phyloP scores from a whole-genome alignment of 2,113 vertebrate genomes.

The Silurus meridionalis region DNA sequence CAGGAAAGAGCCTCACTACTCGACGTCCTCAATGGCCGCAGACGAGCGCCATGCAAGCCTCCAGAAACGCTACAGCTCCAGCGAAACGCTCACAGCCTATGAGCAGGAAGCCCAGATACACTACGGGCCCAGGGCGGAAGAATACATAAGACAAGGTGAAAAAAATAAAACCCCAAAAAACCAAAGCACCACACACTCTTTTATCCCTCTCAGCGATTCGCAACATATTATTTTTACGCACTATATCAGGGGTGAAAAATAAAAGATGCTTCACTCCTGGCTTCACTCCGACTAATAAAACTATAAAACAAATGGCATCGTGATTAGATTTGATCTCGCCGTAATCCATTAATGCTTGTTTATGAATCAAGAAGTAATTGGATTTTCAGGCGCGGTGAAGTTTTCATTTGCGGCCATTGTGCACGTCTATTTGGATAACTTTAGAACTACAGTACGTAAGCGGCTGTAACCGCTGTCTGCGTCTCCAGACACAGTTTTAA shows the following conservation, averaged over 20 bases:
- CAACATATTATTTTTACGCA: background rate
- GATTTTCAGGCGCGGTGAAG: constrained; percentile 31
- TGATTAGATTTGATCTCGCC: constrained; percentile 36
- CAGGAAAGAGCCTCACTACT: constrained; percentile 81
- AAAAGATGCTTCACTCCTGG: background rate
- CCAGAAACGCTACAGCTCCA: constrained; percentile 85
- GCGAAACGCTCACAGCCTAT: constrained; percentile 81
- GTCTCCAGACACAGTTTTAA: background rate
- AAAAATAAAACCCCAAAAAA: background rate
- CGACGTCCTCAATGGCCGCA: constrained; percentile 79
- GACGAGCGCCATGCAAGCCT: constrained; percentile 80
- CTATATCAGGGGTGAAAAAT: background rate
- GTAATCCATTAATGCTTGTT: constrained; percentile 43
- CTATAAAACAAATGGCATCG: constrained; percentile 41
- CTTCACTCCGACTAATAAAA: constrained; percentile 39
- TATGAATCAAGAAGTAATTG: constrained; percentile 32
- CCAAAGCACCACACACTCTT: background rate
- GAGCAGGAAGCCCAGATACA: constrained; percentile 81
- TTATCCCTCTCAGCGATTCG: no score
- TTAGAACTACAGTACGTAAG: background rate
- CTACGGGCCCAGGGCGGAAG: constrained; percentile 80
- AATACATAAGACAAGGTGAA: constrained; percentile 84
- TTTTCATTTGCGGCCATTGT: constrained; percentile 44
- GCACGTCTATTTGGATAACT: constrained; percentile 33
- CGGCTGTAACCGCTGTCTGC: background rate